A percentile compares a stretch with the other conserved stretches of the same genome.
Evolutionary conservation across 2,797 vertebrate genomes (phyloP).

Genomic region (Silurus lanzhouensis): DNA sequence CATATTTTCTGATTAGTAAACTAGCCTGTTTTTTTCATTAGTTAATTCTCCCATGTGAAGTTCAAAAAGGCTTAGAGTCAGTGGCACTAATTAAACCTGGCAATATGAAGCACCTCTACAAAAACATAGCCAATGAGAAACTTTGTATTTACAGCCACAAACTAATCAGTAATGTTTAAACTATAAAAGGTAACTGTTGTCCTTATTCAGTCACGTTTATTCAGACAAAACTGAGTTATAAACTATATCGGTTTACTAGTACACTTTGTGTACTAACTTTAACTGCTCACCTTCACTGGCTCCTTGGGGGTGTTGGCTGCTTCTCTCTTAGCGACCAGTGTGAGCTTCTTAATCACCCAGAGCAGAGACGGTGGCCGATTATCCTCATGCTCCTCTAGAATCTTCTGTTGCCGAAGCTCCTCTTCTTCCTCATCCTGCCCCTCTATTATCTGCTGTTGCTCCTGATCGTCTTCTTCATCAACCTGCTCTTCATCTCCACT

Average conservation of each 20-base stretch:
- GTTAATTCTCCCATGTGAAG: background rate
- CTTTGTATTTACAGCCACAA: background rate
- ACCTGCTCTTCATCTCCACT: slow-evolving; percentile 48
- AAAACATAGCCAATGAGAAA: background rate
- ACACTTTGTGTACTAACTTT: background rate
- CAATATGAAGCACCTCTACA: background rate
- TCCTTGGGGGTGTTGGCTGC: slow-evolving; percentile 87
- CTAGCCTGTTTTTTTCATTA: background rate
- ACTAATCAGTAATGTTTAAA: background rate
- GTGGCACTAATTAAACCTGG: background rate
- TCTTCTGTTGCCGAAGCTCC: slow-evolving; percentile 50
- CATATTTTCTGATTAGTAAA: background rate
- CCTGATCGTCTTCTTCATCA: slow-evolving; percentile 14
- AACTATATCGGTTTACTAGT: background rate
- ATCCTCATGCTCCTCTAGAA: slow-evolving; percentile 64
- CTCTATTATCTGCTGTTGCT: slow-evolving; percentile 55
- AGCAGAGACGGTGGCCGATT: slow-evolving; percentile 79
- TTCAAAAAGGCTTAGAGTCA: background rate
- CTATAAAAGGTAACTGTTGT: background rate
- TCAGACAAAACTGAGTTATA: background rate
- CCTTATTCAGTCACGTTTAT: background rate
- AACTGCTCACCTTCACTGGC: slow-evolving; percentile 78
- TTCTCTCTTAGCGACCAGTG: slow-evolving; percentile 86
- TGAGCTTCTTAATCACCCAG: slow-evolving; percentile 90
- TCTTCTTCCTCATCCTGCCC: slow-evolving; percentile 64